Base-by-base conservation (phyloP, 2,113 vertebrate species). In the Rhagologus leucostigma region DNA sequence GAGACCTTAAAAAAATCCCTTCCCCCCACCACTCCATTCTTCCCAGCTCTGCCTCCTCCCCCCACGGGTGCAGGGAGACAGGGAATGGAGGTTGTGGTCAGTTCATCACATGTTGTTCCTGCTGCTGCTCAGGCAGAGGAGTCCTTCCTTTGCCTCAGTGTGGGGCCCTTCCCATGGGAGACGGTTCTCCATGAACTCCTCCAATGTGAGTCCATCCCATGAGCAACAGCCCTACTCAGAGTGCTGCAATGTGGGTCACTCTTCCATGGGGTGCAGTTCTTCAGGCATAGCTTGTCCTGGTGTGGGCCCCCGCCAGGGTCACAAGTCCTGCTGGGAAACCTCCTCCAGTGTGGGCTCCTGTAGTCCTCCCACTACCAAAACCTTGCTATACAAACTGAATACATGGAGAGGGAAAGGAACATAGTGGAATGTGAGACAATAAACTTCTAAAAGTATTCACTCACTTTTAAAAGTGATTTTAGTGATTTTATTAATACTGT, bases 31-130 rank as follows among this genome's bases (percentile, higher is more conserved):
- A 24, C 7, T 56, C 12, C 6, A 6, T 24, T 39, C 13, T 73
- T 53, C 27, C 13, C 20, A 26, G 21, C 20, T 41, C 20, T 75
- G 19, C 50, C 35, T 65, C 12, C 29, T 33, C 7, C 22, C 10
- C 5, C 3, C 16, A 65, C 20, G 0, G 0, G 6, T 30, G 13
- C 35, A 56, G 83, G 16, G 35, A 65, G 24, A n/a, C n/a, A 41
- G 8, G 2, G 16, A n/a, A 30, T n/a, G 30, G 13, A 19, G 3
- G 11, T 47, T 49, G 16, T 41, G 30, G 20, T 41, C 20, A 65
- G 8, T 49, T 65, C 30, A 20, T 41, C 24, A 5, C 2, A 7
- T 8, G 6, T 47, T 57, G 29, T 29, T 74, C 24, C 19, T 41
- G 50, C 19, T 23, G 15, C 30, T 49, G 35, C 35, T 57, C 20